Percentiles rank a stretch among this genome's conserved stretches.
Evolutionary conservation across 2,797 vertebrate genomes (phyloP).

Genomic region (Meriones psammophilus): DNA sequence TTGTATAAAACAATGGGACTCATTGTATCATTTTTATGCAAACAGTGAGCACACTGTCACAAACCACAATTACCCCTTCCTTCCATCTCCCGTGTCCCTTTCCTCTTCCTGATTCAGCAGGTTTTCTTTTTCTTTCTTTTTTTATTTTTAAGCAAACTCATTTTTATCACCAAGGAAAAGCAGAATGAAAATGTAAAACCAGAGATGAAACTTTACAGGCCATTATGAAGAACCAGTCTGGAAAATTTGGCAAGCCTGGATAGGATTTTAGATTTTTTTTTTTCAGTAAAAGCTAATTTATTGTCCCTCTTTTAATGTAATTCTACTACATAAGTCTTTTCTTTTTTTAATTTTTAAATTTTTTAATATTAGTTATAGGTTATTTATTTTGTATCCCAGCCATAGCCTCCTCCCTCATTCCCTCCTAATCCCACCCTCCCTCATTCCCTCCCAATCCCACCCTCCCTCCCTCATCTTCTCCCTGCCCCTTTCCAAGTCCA

Average conservation of each 20-base stretch:
- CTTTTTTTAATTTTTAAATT: no score
- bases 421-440: no score
- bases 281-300: no score
- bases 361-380: no score
- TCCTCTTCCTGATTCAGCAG: not conserved
- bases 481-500: no score
- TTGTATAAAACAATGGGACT: not conserved
- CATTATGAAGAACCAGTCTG: not conserved
- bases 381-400: no score
- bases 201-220: not conserved
- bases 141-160: not conserved
- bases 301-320: no score
- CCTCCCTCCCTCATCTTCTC: no score
- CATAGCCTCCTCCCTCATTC: no score
- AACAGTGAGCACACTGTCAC: not conserved
- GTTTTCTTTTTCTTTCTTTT: not conserved
- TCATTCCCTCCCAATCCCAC: no score
- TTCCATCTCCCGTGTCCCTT: not conserved
- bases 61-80: not conserved
- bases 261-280: not conserved
- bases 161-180: not conserved
- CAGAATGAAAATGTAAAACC: not conserved
- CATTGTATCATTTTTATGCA: not conserved
- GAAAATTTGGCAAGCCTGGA: not conserved
- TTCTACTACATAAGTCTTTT: no score